Base-by-base conservation (phyloP, 2,113 vertebrate genomes). In the Cromileptes altivelis region DNA sequence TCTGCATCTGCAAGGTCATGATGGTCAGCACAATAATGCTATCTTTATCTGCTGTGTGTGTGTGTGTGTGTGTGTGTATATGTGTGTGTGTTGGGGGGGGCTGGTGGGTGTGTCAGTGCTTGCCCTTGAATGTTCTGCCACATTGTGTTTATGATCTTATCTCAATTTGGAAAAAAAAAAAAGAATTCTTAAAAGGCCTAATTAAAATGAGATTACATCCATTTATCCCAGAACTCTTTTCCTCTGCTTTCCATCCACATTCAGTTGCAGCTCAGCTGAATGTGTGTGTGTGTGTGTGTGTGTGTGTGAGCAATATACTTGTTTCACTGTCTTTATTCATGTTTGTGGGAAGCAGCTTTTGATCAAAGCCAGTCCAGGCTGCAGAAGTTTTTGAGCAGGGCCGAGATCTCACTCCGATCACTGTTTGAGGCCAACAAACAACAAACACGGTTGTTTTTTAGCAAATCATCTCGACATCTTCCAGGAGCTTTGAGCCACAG, bases 1-100 rank as follows among this genome's bases (percentile, higher is more conserved):
- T 69, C 55, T 21, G 67, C 27, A 23, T 81, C 47, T 81, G 60
- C 82, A 83, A 88, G 77, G 86, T 88, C 78, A 77, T 63, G 40
- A 58, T 72, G 68, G 67, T 73, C 78, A 56, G 52, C 62, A 76
- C 25, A 53, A 81, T 69, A 83, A 83, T 9, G 18, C 61, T 72
- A 56, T 81, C 77, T 87, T 53, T 30, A 61, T 75, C 71, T 33
- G 3, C 5, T 50, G 27, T 50, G 61, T 58, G 30, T 60, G 61
- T 70, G 64, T 60, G 55, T 19, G 70, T 25, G 70, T 42, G n/a
- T 57, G 52, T 70, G 65, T 58, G 49, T 33, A 40, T 76, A 57
- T 58, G 42, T 74, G 62, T 68, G 61, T 56, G 60, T 55, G 64
- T 23, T 4, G 45, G 63, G 15, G 27, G 27, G 2, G 27, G 27